Conservation (phyloP, 2,888 invertebrate genomes). For the Drosophila differens region DNA sequence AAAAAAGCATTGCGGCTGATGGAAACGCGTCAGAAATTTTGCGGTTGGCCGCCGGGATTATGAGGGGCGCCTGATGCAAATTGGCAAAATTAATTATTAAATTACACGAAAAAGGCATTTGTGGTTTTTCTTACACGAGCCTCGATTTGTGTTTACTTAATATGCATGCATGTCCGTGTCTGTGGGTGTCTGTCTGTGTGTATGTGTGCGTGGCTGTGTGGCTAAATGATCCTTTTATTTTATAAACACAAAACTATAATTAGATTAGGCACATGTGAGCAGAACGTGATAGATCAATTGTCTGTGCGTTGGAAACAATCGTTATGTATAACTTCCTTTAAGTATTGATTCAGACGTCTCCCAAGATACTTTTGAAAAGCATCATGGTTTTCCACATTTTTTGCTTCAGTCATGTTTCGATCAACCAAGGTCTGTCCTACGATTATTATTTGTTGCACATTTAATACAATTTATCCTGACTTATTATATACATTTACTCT, state of each 20-base stretch:
- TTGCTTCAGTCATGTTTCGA: neutral
- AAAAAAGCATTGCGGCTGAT: neutral
- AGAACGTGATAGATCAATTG: neutral
- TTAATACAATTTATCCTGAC: neutral
- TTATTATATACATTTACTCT: no score
- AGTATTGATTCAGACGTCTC: neutral
- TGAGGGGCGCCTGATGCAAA: conserved; percentile 65
- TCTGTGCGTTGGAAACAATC: no score
- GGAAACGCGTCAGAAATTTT: conserved; percentile 54
- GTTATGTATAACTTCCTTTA: neutral
- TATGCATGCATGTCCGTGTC: neutral
- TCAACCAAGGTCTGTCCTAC: neutral
- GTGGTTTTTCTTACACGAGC: conserved; percentile 40
- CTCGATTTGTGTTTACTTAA: conserved; percentile 47
- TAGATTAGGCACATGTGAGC: neutral
- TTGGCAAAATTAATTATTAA: conserved; percentile 81
- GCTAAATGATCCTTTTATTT: neutral
- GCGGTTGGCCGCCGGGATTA: conserved; percentile 48
- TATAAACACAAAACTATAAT: neutral
- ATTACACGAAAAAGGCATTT: conserved; percentile 77
- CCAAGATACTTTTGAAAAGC: neutral
- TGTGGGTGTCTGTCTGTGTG: neutral
- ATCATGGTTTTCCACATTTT: no score
- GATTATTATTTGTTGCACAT: neutral
- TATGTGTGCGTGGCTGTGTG: conserved; percentile 4